Conservation (phyloP, 2,797 vertebrate species). For the Ctenopoma kingsleyae region DNA sequence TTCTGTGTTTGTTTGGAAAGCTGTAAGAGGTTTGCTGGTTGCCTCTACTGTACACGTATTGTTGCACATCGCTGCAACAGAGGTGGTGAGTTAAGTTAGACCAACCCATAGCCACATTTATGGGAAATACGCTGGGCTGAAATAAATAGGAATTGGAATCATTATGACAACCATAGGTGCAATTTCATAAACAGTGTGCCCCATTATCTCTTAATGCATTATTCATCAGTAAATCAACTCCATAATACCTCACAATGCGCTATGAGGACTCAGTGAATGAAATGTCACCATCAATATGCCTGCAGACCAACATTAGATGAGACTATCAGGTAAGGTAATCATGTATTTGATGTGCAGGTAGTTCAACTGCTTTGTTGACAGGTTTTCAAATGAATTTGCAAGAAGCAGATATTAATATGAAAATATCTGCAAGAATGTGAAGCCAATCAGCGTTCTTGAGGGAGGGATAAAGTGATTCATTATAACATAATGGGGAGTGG, state of each 20-base stretch:
- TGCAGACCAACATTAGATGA: conserved; percentile 27
- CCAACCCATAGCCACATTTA: neutral
- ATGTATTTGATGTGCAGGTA: conserved; percentile 41
- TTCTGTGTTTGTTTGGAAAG: too few species aligned
- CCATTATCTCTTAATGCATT: conserved; percentile 48
- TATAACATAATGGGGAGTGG: conserved; percentile 7
- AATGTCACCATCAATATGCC: conserved; percentile 52
- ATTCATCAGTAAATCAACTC: conserved; percentile 56
- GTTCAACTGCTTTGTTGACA: conserved; percentile 40
- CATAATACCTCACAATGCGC: conserved; percentile 36
- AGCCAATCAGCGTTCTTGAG: conserved; percentile 24
- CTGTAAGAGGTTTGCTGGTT: neutral
- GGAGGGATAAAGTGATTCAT: conserved; percentile 23
- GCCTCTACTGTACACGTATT: neutral
- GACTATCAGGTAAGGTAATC: conserved; percentile 31
- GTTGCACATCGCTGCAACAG: neutral
- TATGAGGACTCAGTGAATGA: conserved; percentile 33
- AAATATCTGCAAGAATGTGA: conserved; percentile 8
- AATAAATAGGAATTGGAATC: neutral
- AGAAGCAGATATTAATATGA: conserved; percentile 40
- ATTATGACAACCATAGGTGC: conserved; percentile 21
- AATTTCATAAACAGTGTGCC: conserved; percentile 16
- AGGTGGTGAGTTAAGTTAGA: neutral
- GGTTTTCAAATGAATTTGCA: conserved; percentile 52
- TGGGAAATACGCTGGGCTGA: neutral